phyloP scores from a whole-genome alignment of 2,888 invertebrate genomes.

The Mesochorus sp. region DNA sequence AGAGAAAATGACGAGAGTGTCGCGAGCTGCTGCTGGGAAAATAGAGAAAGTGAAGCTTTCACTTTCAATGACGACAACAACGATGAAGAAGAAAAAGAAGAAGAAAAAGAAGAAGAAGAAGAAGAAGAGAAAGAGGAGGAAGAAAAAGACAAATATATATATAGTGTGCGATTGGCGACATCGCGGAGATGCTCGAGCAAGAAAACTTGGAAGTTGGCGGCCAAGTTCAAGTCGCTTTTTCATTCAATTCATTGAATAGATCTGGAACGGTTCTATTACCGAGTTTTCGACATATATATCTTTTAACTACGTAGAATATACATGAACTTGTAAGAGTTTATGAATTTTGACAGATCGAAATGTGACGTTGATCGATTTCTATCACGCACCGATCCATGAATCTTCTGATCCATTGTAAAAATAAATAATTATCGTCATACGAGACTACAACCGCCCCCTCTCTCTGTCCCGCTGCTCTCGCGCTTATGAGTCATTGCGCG shows the following conservation, averaged over 20 bases:
- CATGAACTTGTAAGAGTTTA: no score
- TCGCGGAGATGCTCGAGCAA: slow-evolving; percentile 70
- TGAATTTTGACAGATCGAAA: background rate
- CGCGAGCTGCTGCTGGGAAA: slow-evolving; percentile 70
- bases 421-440: background rate
- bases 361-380: background rate
- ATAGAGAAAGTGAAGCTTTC: slow-evolving; percentile 77
- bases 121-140: background rate
- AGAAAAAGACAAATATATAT: background rate
- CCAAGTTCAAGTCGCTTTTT: slow-evolving; percentile 80
- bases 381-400: background rate
- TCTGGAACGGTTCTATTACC: background rate
- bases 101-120: background rate
- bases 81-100: slow-evolving; percentile 43
- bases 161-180: slow-evolving; percentile 19
- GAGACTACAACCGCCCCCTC: background rate
- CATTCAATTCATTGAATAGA: slow-evolving; percentile 46
- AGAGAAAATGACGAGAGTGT: slow-evolving; percentile 72
- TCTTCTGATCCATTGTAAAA: background rate
- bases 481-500: slow-evolving; percentile 59
- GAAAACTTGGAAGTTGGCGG: slow-evolving; percentile 78
- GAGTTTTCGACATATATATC: background rate
- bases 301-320: no score
- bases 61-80: slow-evolving; percentile 75
- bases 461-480: background rate